Percentiles rank a stretch among this genome's conserved stretches.
Conservation (phyloP, 2,113 vertebrate genomes). For the Scartelaos histophorus region DNA sequence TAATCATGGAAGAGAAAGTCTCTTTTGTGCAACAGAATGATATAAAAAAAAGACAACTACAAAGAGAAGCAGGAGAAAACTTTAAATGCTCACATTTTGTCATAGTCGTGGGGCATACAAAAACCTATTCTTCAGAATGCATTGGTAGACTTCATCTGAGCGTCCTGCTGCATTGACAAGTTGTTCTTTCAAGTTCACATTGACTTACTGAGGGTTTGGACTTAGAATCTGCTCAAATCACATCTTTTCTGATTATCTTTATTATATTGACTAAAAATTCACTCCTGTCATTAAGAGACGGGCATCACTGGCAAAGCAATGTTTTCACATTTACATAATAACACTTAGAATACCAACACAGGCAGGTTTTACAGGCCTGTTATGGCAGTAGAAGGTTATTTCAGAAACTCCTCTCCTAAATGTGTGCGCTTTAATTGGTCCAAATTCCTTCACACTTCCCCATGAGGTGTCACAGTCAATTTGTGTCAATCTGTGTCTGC, state of each 20-base stretch:
- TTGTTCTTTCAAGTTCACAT: not conserved
- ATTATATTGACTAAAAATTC: no score
- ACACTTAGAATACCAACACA: not conserved
- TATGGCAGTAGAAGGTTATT: not conserved
- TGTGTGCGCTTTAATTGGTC: conserved; percentile 16
- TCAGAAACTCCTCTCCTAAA: conserved; percentile 6
- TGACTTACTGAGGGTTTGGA: not conserved
- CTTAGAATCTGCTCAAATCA: no score
- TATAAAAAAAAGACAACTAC: conserved; percentile 5
- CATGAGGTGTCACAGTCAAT: conserved; percentile 25
- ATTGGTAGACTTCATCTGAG: not conserved
- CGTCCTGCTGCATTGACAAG: not conserved
- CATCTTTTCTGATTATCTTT: no score
- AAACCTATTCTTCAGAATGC: not conserved
- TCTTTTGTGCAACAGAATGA: not conserved
- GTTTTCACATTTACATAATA: no score
- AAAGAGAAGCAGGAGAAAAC: not conserved
- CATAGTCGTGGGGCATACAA: not conserved
- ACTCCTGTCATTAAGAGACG: no score
- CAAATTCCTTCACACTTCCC: conserved; percentile 14
- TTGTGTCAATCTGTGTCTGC: conserved; percentile 19
- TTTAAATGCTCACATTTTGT: not conserved
- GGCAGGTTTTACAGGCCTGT: no score
- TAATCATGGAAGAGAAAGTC: not conserved
- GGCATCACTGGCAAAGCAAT: no score